These are phyloP conservation scores for Leptura quadrifasciata DNA, from an alignment of 2,888 invertebrate species.

Conservation along the genomic window DNA sequence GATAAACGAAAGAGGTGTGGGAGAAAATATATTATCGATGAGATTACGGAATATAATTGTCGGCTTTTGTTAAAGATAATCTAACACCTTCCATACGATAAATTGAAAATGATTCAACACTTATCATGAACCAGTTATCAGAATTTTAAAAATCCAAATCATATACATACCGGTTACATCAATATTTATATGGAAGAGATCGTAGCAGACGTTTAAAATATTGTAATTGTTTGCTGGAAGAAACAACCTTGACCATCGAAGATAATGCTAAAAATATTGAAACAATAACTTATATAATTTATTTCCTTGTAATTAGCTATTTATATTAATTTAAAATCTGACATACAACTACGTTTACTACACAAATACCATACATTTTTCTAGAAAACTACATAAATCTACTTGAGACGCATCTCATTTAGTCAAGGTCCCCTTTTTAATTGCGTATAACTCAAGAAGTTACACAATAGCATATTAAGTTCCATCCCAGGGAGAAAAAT, in stretches of 20 bases:
- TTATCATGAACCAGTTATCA: too few species aligned
- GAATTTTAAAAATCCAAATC: too few species aligned
- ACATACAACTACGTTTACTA: not conserved
- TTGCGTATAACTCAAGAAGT: not conserved
- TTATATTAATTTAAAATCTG: conserved; percentile 6
- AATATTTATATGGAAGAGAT: too few species aligned
- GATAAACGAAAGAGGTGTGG: too few species aligned
- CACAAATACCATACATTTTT: not conserved
- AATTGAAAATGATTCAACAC: too few species aligned
- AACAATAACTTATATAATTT: conserved; percentile 5
- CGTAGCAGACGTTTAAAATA: too few species aligned
- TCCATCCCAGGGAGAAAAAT: not conserved
- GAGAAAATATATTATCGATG: too few species aligned
- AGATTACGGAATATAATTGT: too few species aligned
- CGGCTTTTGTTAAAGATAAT: too few species aligned
- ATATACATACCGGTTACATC: too few species aligned
- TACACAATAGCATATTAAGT: not conserved
- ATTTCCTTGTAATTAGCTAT: not conserved
- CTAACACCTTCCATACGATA: too few species aligned
- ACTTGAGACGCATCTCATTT: not conserved
- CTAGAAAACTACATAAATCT: not conserved
- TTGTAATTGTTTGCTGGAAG: not conserved
- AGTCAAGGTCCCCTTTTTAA: conserved; percentile 1
- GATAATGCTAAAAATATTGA: not conserved
- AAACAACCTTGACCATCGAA: not conserved